Conservation (phyloP, 2,888 invertebrate species). For the Meliscaeva auricollis region DNA sequence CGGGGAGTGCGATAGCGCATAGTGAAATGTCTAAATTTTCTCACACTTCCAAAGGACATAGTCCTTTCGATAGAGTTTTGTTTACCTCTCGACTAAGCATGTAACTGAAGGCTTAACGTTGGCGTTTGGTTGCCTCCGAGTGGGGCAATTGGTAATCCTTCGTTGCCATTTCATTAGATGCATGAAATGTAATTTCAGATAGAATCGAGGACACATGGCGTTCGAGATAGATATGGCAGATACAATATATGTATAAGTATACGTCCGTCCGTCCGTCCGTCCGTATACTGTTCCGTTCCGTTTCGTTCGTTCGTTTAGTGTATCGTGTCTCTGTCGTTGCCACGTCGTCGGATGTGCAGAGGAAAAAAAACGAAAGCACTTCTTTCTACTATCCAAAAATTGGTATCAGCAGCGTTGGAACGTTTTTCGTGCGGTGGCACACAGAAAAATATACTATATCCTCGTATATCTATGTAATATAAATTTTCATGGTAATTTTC, state of each 20-base stretch:
- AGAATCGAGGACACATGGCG: slow-evolving; percentile 65
- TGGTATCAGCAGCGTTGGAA: slow-evolving; percentile 38
- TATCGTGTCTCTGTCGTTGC: not conserved
- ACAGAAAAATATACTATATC: not conserved
- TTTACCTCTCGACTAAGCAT: slow-evolving; percentile 28
- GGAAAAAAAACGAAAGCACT: slow-evolving; percentile 12
- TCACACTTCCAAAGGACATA: slow-evolving; percentile 4
- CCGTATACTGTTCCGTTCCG: not conserved
- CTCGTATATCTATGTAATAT: slow-evolving; percentile 5
- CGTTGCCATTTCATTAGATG: slow-evolving; percentile 72
- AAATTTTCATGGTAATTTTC: slow-evolving; percentile 63
- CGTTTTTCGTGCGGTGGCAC: slow-evolving; percentile 18
- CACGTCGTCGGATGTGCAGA: not conserved
- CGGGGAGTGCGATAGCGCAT: slow-evolving; percentile 25
- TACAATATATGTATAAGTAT: not conserved
- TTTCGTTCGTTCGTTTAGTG: not conserved
- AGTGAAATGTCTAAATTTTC: slow-evolving; percentile 47
- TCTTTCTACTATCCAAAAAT: slow-evolving; percentile 7
- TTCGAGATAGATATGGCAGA: slow-evolving; percentile 38
- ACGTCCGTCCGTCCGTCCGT: slow-evolving; percentile 2
- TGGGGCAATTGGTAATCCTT: slow-evolving; percentile 60
- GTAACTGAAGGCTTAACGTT: slow-evolving; percentile 39
- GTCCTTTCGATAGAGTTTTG: slow-evolving; percentile 19
- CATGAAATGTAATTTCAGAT: slow-evolving; percentile 74
- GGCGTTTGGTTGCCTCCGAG: slow-evolving; percentile 7